Base-by-base conservation (phyloP, 2,888 invertebrate genomes). In the Zaprionus bogoriensis region DNA sequence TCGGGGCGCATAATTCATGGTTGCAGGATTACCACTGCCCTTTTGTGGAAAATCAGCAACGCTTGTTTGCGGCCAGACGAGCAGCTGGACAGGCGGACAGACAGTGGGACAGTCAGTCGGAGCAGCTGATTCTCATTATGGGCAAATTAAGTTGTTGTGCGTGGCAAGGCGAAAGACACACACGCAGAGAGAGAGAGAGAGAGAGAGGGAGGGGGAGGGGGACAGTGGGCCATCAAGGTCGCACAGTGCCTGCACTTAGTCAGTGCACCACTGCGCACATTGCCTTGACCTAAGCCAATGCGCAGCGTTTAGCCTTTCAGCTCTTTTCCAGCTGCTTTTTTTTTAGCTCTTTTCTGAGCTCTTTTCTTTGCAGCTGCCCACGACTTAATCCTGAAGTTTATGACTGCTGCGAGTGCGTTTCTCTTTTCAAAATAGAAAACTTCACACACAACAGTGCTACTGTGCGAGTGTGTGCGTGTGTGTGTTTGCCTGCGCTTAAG, bases 31-130 rank as follows among this genome's bases (percentile, higher is more conserved):
- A 84, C 79, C 55, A 52, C 64, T 54, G 61, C 42, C 45, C 52
- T 58, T 74, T 80, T 87, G 77, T 83, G 66, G 58, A 76, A 82
- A 80, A 85, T 85, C 87, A 80, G 80, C 80, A 65, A 83, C 80
- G 80, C 80, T 80, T 86, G 83, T 80, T 80, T 77, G 74, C 9
- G 14, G 36, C 4, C 52, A 53, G 23, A 20, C 48, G 17, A 25
- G 3, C 17, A 41, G 57, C 30, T 25, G 41, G 44, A 14, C 42
- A 42, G 28, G n/a, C 27, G 42, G 36, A 50, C 68, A 68, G 68
- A 30, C 47, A 60, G 60, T 47, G 62, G 63, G 51, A 59, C 6
- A 28, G 45, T 4, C 10, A 45, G 45, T n/a, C 27, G 7, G 14
- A 32, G 5, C 68, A 75, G 68, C 65, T 72, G 76, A 79, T 79